Conservation (phyloP, 2,888 invertebrate genomes). For the Sesamia inferens region DNA sequence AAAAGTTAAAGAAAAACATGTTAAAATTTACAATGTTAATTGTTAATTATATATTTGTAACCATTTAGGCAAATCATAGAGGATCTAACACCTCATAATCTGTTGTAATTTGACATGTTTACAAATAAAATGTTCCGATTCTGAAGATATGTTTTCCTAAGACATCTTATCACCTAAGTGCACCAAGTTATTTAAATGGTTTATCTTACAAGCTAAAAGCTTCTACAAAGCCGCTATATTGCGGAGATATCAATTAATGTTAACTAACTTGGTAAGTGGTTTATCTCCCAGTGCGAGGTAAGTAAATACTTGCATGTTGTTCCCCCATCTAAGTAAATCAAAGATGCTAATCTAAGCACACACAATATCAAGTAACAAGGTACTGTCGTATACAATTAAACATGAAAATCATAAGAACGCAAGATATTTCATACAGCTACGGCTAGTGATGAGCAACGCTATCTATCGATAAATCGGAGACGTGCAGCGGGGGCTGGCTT, state of each 20-base stretch:
- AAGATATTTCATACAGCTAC: conserved; percentile 48
- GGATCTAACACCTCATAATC: too few relatives aligned
- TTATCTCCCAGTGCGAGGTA: conserved; percentile 10
- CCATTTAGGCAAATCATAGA: too few relatives aligned
- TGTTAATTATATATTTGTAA: too few relatives aligned
- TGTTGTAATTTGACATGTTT: too few relatives aligned
- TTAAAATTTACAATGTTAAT: too few relatives aligned
- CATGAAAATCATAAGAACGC: conserved; percentile 41
- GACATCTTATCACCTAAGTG: too few relatives aligned
- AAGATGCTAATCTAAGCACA: conserved; percentile 33
- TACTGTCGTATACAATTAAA: conserved; percentile 55
- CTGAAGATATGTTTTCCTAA: neutral
- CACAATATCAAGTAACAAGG: conserved; percentile 32
- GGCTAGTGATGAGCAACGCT: conserved; percentile 64
- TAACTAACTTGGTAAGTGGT: conserved; percentile 19
- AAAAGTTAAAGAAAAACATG: too few relatives aligned
- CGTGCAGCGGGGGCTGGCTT: conserved; percentile 73
- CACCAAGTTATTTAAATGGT: neutral
- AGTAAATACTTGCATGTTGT: conserved; percentile 27
- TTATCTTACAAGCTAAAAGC: neutral
- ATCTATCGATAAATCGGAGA: conserved; percentile 78
- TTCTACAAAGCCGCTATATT: neutral
- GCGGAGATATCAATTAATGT: conserved; percentile 16
- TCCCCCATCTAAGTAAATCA: conserved; percentile 14
- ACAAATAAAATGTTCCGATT: too few relatives aligned